Base-by-base conservation (phyloP, 2,797 vertebrate species). In the Oryzias dopingdopingensis region DNA sequence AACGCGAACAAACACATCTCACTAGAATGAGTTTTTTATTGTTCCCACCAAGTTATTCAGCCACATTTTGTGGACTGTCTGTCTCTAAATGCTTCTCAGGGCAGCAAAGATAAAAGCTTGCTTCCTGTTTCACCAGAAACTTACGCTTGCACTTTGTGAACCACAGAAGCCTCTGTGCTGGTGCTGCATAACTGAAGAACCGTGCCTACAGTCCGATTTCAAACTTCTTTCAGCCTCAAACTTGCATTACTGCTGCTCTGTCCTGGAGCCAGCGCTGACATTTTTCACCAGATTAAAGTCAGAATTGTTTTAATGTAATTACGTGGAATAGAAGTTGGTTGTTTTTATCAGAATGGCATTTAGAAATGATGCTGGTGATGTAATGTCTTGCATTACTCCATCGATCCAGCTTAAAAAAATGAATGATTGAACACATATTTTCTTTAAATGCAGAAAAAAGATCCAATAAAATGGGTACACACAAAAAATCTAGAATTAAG, bases 121-220 rank as follows among this genome's bases (percentile, higher is more conserved):
- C 85, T 87, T 90, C 89, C 88, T 88, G 89, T 92, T 90, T 89
- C 64, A 76, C 56, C 75, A 83, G 81, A 88, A 89, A 78, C 62
- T 46, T n/a, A 63, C 72, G 69, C 53, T 37, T 79, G 76, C 67
- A 81, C 59, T 65, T 69, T 80, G 68, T 67, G 46, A 49, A 67
- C 71, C 78, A 69, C 70, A 72, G 6, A 62, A 69, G 50, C 67
- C 70, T 66, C 8, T 55, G 46, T 82, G 76, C 70, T 76, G 51
- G 47, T 32, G 52, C 58, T 51, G 14, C 51, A 59, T 58, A 45
- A 47, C 60, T 74, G 55, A 67, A 66, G 59, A 77, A 80, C 77
- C 45, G 58, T 8, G 2, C 54, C 52, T 43, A 12, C 47, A 51
- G 67, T 61, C 67, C 67, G 60, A 66, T 50, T 64, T 74, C 63